Evolutionary conservation across 1,140 invertebrate genomes (phyloP), one percentile per base, ranked within the genome.

Genomic region (Brachionus paranguensis): DNA sequence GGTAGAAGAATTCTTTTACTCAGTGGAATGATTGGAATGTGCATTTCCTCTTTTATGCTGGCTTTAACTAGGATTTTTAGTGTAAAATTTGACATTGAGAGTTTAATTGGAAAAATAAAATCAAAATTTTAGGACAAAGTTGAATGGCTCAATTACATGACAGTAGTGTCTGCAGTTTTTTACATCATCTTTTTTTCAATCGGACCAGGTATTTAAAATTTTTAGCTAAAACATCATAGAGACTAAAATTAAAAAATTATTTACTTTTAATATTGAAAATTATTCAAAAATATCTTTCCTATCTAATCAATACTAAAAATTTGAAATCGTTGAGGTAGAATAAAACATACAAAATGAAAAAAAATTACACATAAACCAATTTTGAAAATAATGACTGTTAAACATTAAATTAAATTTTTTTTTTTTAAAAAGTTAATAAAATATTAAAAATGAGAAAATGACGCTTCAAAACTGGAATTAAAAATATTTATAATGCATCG

Each of bases 161-260:
- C 93, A 68, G 93, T 96, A 24, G 87, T 92, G 3, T 89, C 94
- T 37, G 93, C 95, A 0, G 92, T 95, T 45, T 85, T 94, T n/a
- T 96, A 94, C 88, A 93, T 96, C 8, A 92, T 95, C 0, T 92
- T 94, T 87, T 96, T 98, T 89, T 96, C 96, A 29, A 93, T 98
- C 84, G 96, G 96, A 3, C 88, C 88, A 81, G 78, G 78, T 79
- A 79, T 10, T 29, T 27, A 41, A 37, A 7, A 37, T 37, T 37
- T 37, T 29, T 3, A 29, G 3, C 27, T 29, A 29, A 29, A 29
- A 29, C 27, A n/a, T 29, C 7, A 37, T 37, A 7, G 29, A 33
- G 3, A 33, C 3, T 3, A 33, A 33, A 33, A 33, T 33, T 33
- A 33, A 33, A 2, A 33, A 24, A 27, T 43, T 24, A 8, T 50